These are phyloP conservation scores for Adelges cooleyi DNA, from an alignment of 1,140 invertebrate species.

Conservation along the genomic window DNA sequence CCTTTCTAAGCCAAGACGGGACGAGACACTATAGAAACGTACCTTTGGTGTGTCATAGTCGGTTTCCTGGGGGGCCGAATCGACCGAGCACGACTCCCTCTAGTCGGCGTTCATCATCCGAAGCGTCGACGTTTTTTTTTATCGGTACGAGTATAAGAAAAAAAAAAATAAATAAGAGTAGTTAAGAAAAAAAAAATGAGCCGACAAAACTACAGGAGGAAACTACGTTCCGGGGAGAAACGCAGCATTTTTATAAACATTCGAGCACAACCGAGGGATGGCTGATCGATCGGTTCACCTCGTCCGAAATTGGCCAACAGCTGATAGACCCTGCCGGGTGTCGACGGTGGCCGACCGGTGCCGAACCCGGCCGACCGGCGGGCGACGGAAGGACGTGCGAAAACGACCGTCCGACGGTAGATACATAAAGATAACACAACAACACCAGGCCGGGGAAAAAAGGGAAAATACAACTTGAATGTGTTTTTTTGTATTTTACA, in stretches of 20 bases:
- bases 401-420: background rate
- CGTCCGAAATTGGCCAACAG: slow-evolving; percentile 15
- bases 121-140: background rate
- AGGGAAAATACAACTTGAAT: too few species aligned
- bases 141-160: background rate
- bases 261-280: background rate
- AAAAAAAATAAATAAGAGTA: background rate
- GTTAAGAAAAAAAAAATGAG: too few species aligned
- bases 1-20: too few species aligned
- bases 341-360: background rate
- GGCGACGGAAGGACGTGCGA: background rate
- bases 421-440: too few species aligned
- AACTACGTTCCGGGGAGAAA: background rate
- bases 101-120: background rate
- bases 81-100: too few species aligned
- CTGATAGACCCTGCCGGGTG: slow-evolving; percentile 3
- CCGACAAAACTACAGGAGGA: background rate
- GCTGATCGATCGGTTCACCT: slow-evolving; percentile 23
- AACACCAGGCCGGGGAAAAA: too few species aligned
- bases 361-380: background rate
- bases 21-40: background rate
- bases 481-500: too few species aligned
- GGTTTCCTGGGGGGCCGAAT: too few species aligned
- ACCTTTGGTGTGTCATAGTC: slow-evolving; percentile 4
- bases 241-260: slow-evolving; percentile 13